Evolutionary conservation across 2,797 vertebrate genomes (phyloP).

Genomic region (Sparus aurata): DNA sequence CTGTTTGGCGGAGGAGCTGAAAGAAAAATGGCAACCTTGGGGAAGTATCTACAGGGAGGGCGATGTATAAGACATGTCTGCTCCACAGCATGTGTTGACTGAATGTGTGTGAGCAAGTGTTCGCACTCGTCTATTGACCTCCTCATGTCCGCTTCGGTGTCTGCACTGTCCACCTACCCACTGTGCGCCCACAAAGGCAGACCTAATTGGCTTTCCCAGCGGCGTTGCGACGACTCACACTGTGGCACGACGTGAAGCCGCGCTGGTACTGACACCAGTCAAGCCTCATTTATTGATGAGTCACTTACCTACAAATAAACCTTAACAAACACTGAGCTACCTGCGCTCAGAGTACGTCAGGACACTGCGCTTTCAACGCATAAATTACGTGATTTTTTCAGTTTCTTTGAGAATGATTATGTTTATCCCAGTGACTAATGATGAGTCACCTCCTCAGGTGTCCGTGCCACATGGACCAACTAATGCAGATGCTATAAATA

Average conservation of each 20-base stretch:
- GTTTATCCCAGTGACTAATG: not conserved
- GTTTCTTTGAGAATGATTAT: not conserved
- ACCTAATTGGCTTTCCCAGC: conserved; percentile 66
- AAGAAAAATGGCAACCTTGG: conserved; percentile 63
- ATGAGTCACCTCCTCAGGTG: not conserved
- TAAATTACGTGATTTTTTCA: not conserved
- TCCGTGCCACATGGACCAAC: not conserved
- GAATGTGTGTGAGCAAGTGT: conserved; percentile 37
- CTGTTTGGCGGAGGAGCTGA: conserved; percentile 61
- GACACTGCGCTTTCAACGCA: not conserved
- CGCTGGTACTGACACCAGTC: conserved; percentile 65
- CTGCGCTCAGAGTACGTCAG: conserved; percentile 35
- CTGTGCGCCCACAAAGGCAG: conserved; percentile 51
- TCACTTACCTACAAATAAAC: conserved; percentile 58
- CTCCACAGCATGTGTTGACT: conserved; percentile 40
- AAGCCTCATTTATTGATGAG: conserved; percentile 67
- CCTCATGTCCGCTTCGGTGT: conserved; percentile 40
- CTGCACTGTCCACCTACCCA: conserved; percentile 53
- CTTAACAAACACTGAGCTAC: conserved; percentile 34
- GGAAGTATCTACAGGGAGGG: conserved; percentile 16
- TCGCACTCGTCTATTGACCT: conserved; percentile 40
- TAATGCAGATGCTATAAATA: not conserved
- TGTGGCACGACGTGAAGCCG: conserved; percentile 58
- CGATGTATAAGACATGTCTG: conserved; percentile 10
- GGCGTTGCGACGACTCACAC: conserved; percentile 71